phyloP scores from a whole-genome alignment of 2,888 invertebrate genomes.

The Drosophila neonasuta region DNA sequence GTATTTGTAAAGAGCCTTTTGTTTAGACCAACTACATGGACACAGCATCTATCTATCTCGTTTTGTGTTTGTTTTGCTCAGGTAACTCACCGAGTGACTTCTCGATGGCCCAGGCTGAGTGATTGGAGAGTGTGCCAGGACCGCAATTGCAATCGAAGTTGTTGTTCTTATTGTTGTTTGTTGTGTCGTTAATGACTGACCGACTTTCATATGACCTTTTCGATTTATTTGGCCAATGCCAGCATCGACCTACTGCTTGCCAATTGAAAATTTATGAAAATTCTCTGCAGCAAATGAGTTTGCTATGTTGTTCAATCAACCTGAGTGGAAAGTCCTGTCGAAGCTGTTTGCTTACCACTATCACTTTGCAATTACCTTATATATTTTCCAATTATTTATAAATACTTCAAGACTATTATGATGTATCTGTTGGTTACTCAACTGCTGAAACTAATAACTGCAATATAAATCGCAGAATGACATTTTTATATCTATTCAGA shows the following conservation, averaged over 20 bases:
- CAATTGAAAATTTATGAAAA: constrained; percentile 55
- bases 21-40: constrained; percentile 43
- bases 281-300: constrained; percentile 36
- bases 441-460: constrained; percentile 1
- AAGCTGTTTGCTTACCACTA: constrained; percentile 3
- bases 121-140: constrained; percentile 30
- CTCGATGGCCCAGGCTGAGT: constrained; percentile 24
- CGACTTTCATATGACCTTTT: constrained; percentile 40
- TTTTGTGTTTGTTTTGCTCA: constrained; percentile 48
- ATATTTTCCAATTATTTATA: background rate
- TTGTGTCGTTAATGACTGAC: constrained; percentile 45
- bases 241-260: constrained; percentile 5
- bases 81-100: constrained; percentile 35
- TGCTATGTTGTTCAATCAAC: constrained; percentile 32
- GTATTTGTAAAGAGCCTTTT: constrained; percentile 49
- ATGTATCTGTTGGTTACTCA: constrained; percentile 1
- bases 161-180: constrained; percentile 23
- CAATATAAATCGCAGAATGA: constrained; percentile 18
- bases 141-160: constrained; percentile 22
- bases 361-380: background rate
- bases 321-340: constrained; percentile 31
- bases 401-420: no score
- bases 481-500: background rate
- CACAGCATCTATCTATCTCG: constrained; percentile 54
- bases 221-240: background rate